These are phyloP conservation scores for Pagrus major DNA, from an alignment of 2,113 vertebrate genomes.

Conservation along the genomic window DNA sequence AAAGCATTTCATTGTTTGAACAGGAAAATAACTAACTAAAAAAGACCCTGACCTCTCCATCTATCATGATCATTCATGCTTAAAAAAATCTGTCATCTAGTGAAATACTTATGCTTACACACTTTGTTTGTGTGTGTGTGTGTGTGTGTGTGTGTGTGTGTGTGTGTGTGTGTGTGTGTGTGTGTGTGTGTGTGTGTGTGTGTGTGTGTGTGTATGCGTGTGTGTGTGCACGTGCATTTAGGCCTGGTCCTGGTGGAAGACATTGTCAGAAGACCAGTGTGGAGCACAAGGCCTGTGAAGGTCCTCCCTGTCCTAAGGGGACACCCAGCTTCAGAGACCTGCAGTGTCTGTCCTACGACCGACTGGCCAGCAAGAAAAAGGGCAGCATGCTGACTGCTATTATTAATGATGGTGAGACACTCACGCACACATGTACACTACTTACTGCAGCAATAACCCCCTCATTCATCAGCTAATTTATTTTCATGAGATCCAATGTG, in stretches of 20 bases:
- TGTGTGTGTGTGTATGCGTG: background rate
- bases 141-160: background rate
- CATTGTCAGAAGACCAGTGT: constrained; percentile 91
- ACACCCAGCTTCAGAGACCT: constrained; percentile 93
- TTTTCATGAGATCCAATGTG: background rate
- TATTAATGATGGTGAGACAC: constrained; percentile 86
- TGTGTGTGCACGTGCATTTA: constrained; percentile 55
- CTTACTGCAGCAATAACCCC: background rate
- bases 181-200: too few species aligned
- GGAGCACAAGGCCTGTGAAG: constrained; percentile 94
- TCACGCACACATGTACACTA: constrained; percentile 2
- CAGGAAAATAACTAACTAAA: too few species aligned
- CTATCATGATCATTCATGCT: background rate
- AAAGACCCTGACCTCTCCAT: background rate
- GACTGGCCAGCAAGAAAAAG: constrained; percentile 88
- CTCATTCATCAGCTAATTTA: background rate
- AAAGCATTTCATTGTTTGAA: too few species aligned
- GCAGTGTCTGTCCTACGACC: constrained; percentile 93
- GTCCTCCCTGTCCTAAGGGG: constrained; percentile 91
- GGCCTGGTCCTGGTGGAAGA: constrained; percentile 91
- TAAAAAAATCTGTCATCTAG: background rate
- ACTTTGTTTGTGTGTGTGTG: background rate
- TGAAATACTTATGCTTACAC: background rate
- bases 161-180: background rate
- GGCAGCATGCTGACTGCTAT: constrained; percentile 88